Conservation (phyloP, 1,140 invertebrate genomes). For the Zophobas morio region DNA sequence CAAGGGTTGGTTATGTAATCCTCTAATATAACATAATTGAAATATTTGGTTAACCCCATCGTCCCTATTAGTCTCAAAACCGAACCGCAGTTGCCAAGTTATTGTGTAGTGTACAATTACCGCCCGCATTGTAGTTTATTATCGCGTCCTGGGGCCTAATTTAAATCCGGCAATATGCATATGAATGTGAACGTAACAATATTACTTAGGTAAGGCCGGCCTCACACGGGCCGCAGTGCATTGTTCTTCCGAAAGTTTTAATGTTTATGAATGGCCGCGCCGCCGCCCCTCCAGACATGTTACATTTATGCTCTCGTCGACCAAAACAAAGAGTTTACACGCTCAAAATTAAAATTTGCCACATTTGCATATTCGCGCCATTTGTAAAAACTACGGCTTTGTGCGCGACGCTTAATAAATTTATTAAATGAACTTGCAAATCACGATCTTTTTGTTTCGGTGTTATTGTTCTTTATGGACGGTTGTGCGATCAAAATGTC, state of each 20-base stretch:
- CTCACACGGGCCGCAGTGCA: constrained; percentile 19
- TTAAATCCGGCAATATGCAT: constrained; percentile 46
- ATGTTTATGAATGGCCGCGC: constrained; percentile 35
- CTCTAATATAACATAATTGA: constrained; percentile 46
- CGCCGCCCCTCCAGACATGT: constrained; percentile 27
- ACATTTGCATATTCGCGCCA: constrained; percentile 44
- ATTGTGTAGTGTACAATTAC: constrained; percentile 47
- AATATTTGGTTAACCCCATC: constrained; percentile 50
- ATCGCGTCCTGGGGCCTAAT: constrained; percentile 41
- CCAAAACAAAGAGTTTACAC: constrained; percentile 45
- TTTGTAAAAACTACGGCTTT: constrained; percentile 45
- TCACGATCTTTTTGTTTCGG: constrained; percentile 43
- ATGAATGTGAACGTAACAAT: constrained; percentile 45
- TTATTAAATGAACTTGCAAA: constrained; percentile 50
- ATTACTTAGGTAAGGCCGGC: constrained; percentile 41
- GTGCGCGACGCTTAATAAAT: constrained; percentile 45
- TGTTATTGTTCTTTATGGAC: constrained; percentile 45
- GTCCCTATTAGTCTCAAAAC: constrained; percentile 43
- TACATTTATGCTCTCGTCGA: constrained; percentile 17
- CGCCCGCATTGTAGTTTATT: constrained; percentile 43
- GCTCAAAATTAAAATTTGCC: constrained; percentile 46
- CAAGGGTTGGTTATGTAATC: not conserved
- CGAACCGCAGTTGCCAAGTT: constrained; percentile 39
- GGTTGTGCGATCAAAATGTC: constrained; percentile 16
- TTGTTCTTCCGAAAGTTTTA: constrained; percentile 41